Evolutionary conservation across 2,113 vertebrate species (phyloP).

Genomic region (Microcebus lehilahytsara): DNA sequence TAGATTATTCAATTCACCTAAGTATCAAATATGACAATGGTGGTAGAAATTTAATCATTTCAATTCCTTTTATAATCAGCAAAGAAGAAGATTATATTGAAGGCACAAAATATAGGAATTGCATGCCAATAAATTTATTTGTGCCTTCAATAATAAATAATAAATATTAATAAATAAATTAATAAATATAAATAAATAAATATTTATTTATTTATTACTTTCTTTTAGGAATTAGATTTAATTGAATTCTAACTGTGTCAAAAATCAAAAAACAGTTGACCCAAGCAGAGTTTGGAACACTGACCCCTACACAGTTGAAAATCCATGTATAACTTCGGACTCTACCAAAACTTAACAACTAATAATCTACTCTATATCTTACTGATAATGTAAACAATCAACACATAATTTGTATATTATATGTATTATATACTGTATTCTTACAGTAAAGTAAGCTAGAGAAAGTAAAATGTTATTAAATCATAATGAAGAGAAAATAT

Average conservation of each 20-base stretch:
- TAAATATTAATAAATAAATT: no score
- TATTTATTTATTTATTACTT: neutral
- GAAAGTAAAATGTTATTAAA: neutral
- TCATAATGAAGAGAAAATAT: neutral
- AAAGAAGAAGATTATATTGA: neutral
- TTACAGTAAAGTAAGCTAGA: neutral
- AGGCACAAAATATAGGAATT: conserved; percentile 6
- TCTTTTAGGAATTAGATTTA: neutral
- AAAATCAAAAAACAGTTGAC: neutral
- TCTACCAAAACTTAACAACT: neutral
- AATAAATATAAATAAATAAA: no score
- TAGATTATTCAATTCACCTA: neutral
- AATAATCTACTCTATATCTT: neutral
- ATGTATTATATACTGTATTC: neutral
- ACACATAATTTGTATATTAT: neutral
- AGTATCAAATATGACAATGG: neutral
- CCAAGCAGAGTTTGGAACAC: neutral
- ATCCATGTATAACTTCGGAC: neutral
- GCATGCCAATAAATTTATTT: neutral
- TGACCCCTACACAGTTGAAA: neutral
- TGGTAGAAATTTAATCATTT: neutral
- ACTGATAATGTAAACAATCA: neutral
- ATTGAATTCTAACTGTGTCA: neutral
- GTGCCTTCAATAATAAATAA: no score
- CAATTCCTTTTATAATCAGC: neutral